A percentile compares a stretch with the other conserved stretches of the same genome.
These are phyloP conservation scores for Cosmia trapezina DNA, from an alignment of 2,888 invertebrate genomes.

Conservation along the genomic window DNA sequence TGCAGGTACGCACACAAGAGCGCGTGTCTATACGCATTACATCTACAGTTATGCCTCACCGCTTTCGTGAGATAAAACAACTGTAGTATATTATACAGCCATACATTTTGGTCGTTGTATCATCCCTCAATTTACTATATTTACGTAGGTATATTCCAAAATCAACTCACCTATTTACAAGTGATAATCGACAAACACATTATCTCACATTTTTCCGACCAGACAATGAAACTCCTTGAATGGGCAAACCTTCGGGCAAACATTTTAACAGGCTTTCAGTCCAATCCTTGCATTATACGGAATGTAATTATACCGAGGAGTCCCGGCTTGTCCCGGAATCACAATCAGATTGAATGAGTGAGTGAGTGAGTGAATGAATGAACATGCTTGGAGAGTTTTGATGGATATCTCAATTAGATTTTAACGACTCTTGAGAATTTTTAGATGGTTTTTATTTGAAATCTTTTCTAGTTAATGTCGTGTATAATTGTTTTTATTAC, in stretches of 20 bases:
- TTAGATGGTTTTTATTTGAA: constrained; percentile 22
- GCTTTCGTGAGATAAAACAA: too few species aligned
- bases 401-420: constrained; percentile 60
- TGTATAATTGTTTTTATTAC: constrained; percentile 14
- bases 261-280: constrained; percentile 49
- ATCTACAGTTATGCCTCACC: too few species aligned
- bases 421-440: constrained; percentile 53
- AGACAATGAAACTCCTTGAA: constrained; percentile 48
- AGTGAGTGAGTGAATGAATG: constrained; percentile 40
- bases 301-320: constrained; percentile 58
- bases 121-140: background rate
- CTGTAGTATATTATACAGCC: too few species aligned
- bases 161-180: constrained; percentile 10
- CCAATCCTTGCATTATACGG: constrained; percentile 46
- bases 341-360: constrained; percentile 55
- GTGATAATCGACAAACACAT: constrained; percentile 50
- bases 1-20: too few species aligned
- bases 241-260: constrained; percentile 45
- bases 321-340: constrained; percentile 36
- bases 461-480: background rate
- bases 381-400: constrained; percentile 45
- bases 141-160: background rate
- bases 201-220: constrained; percentile 37
- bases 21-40: too few species aligned
- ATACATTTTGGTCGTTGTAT: too few species aligned